Evolutionary conservation across 2,113 vertebrate species (phyloP), one percentile per base, ranked within the genome.

Genomic region (Neogobius melanostomus): DNA sequence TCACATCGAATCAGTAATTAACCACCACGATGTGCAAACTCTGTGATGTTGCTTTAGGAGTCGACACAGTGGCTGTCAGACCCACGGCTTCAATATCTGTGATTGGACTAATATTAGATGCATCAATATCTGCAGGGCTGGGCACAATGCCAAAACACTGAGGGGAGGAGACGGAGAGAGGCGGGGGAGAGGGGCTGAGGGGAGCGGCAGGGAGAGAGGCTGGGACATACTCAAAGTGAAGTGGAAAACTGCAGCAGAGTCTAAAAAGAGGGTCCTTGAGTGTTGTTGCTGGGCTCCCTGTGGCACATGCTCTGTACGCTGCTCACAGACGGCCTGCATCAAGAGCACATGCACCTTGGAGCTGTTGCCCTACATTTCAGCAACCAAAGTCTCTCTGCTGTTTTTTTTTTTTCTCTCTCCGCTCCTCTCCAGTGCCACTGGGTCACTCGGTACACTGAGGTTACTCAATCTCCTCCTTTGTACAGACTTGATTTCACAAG

Each of bases 71-170:
- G 68, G 76, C 73, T 77, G 81, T 80, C 74, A 53, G 52, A 77
- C 67, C 28, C 8, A 76, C 70, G 11, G 36, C 79, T 78, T 85
- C 81, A 78, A 69, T 82, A 83, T 82, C 82, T 88, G 75, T 68
- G 74, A 90, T 89, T 72, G 60, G 63, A 64, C 85, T 91, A 90
- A 89, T 91, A 92, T 91, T 90, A 92, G 86, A 82, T 71, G 68
- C 75, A 89, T 90, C 87, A 63, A 89, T 92, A 87, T 80, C 84
- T 86, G 82, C 80, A 84, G 81, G 71, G 48, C 66, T n/a, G 42
- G 83, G 72, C 75, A 61, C 21, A 1, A 46, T 47, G 79, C 81
- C 85, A 89, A 65, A 68, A 79, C 11, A 48, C 64, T 51, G 68
- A 56, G 68, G 52, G 54, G 47, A 6, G 42, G 61, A 59, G 64